A percentile compares a stretch with the other conserved stretches of the same genome.
phyloP scores from a whole-genome alignment of 2,113 vertebrate species.

The Meriones unguiculatus region DNA sequence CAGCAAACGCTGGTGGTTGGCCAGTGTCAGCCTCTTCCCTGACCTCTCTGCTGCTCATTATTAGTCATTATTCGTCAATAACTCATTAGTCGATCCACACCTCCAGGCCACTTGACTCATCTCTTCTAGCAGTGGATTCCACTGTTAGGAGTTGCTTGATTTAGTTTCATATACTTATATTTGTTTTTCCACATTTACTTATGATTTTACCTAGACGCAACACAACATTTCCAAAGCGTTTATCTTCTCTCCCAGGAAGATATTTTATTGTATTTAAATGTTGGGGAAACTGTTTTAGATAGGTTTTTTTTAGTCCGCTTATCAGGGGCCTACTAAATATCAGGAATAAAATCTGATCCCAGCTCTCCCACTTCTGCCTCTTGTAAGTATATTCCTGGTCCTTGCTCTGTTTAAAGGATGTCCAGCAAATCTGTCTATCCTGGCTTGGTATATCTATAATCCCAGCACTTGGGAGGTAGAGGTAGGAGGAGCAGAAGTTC shows the following conservation, averaged over 20 bases:
- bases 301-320: slow-evolving; percentile 25
- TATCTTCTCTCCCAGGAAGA: not conserved
- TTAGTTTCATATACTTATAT: not conserved
- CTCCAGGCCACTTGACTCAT: slow-evolving; percentile 31
- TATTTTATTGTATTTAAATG: slow-evolving; percentile 25
- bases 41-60: not conserved
- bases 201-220: slow-evolving; percentile 28
- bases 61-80: too few relatives aligned
- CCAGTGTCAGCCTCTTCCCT: not conserved
- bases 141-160: not conserved
- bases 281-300: slow-evolving; percentile 11
- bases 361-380: not conserved
- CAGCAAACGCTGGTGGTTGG: not conserved
- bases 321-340: not conserved
- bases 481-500: not conserved
- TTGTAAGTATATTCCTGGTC: not conserved
- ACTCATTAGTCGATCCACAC: not conserved
- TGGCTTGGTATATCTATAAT: not conserved
- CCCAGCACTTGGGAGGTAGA: not conserved
- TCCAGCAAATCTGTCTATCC: slow-evolving; percentile 14
- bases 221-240: slow-evolving; percentile 36
- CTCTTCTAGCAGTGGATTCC: not conserved
- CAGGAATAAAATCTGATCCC: slow-evolving; percentile 39
- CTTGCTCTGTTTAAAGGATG: not conserved
- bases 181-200: not conserved